Conservation (phyloP, 2,113 vertebrate genomes). For the Oryzias woworae region DNA sequence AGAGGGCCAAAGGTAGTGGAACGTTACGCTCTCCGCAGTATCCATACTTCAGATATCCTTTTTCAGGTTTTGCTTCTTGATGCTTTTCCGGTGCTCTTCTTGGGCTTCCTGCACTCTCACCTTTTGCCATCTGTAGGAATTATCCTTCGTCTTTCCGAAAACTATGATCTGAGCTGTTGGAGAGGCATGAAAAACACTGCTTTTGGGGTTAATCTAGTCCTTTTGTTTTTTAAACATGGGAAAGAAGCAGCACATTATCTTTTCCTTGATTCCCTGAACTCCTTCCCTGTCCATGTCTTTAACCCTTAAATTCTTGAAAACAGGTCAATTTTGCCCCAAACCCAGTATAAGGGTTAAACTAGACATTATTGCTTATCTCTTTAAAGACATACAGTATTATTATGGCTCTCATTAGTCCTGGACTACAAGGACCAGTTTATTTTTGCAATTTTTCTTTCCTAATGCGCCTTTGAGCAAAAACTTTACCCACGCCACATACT, state of each 20-base stretch:
- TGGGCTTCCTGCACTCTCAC: conserved; percentile 45
- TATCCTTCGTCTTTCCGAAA: conserved; percentile 67
- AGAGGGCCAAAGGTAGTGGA: conserved; percentile 46
- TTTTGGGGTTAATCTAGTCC: conserved; percentile 58
- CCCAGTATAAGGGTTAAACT: no score
- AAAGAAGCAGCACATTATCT: conserved; percentile 31
- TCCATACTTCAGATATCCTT: conserved; percentile 21
- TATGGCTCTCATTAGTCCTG: no score
- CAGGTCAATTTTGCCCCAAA: no score
- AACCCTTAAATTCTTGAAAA: neutral
- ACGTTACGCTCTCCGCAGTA: conserved; percentile 41
- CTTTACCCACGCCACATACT: no score
- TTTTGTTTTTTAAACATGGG: conserved; percentile 34
- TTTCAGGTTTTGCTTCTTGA: conserved; percentile 15
- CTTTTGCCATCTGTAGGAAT: conserved; percentile 34
- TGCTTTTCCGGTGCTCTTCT: conserved; percentile 29
- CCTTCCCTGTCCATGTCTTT: conserved; percentile 20
- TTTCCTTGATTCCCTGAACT: conserved; percentile 32
- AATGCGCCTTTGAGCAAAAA: no score
- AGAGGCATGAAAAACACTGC: conserved; percentile 23
- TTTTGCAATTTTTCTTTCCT: no score
- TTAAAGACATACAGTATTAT: no score
- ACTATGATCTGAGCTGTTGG: conserved; percentile 56
- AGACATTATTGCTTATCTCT: no score
- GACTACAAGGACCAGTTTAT: no score